Evolutionary conservation across 23 tunicate species (phyloP).

Genomic region (Oikopleura dioica): DNA sequence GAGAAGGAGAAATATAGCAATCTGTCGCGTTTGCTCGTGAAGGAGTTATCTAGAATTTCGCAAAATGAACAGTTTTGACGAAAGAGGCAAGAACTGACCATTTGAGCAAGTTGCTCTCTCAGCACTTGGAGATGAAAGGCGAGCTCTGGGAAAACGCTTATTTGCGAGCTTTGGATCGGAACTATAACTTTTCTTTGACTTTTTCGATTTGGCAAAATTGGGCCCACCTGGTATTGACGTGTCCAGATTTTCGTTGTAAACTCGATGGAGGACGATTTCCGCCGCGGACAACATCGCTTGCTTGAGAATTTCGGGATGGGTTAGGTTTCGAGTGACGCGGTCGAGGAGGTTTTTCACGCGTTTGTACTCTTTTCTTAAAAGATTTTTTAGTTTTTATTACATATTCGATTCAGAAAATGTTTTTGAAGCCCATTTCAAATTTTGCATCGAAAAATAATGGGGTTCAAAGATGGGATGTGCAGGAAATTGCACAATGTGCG

Average conservation of each 20-base stretch:
- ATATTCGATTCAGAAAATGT: too few species aligned
- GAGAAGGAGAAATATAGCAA: background rate
- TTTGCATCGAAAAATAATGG: too few species aligned
- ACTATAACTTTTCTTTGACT: too few species aligned
- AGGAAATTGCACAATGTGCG: too few species aligned
- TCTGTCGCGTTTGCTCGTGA: background rate
- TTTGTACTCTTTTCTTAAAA: background rate
- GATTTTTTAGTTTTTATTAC: too few species aligned
- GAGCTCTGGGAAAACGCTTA: conserved; percentile 2
- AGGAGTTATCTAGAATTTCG: background rate
- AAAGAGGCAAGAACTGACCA: too few species aligned
- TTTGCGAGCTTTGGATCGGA: conserved; percentile 12
- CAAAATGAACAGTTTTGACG: too few species aligned
- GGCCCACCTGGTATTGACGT: background rate
- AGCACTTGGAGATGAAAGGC: background rate
- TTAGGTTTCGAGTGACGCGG: background rate
- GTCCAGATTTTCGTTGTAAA: background rate
- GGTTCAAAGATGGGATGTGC: too few species aligned
- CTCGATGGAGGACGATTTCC: background rate
- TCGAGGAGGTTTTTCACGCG: background rate
- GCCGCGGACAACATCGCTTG: background rate
- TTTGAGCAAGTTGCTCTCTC: too few species aligned
- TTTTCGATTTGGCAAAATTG: too few species aligned
- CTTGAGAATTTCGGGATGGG: background rate
- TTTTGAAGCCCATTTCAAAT: too few species aligned